Base-by-base conservation (phyloP, 2,797 vertebrate genomes). In the Takifugu rubripes region DNA sequence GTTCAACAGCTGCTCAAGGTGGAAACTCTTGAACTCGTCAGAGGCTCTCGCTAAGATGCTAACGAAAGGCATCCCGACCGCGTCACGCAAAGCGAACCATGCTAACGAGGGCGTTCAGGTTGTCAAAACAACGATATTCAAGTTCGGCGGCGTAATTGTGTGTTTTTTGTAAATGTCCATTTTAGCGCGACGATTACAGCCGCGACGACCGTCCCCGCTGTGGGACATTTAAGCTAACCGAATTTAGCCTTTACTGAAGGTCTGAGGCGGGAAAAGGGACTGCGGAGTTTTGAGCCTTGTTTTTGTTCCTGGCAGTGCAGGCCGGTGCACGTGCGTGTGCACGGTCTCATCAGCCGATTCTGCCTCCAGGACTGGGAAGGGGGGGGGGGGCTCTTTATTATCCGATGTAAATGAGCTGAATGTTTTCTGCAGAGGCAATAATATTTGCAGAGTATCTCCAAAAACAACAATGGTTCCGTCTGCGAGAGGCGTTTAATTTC, bases 381-480 rank as follows among this genome's bases (percentile, higher is more conserved):
- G 5, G 6, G 5, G 59, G 74, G 66, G 61, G 45, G 6, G 1
- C 53, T 72, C 48, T 67, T 74, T 74, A 74, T 72, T 81, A 70
- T 73, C 52, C 53, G 46, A 64, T 61, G 68, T 70, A 81, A 84
- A 85, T 77, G 84, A 76, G 70, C 47, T 36, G 40, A 66, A 56
- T 56, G 49, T 21, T 31, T 66, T 72, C 67, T 61, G 58, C 56
- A 50, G 61, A 66, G 59, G 56, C 66, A 66, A 62, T 68, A 77
- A 69, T 70, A 78, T 78, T 82, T 70, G 72, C 75, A 72, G 73
- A 81, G 75, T 66, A 72, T 69, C 75, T 74, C 52, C 61, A 80
- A 77, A 81, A 74, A 75, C 54, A 73, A 68, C 68, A 67, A 56
- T 25, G 56, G 56, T 69, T 54, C 75, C 77, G 56, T 56, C 59